Evolutionary conservation across 2,797 vertebrate species (phyloP), one percentile per base, ranked within the genome.

Genomic region (Chaenodraco wilsoni): DNA sequence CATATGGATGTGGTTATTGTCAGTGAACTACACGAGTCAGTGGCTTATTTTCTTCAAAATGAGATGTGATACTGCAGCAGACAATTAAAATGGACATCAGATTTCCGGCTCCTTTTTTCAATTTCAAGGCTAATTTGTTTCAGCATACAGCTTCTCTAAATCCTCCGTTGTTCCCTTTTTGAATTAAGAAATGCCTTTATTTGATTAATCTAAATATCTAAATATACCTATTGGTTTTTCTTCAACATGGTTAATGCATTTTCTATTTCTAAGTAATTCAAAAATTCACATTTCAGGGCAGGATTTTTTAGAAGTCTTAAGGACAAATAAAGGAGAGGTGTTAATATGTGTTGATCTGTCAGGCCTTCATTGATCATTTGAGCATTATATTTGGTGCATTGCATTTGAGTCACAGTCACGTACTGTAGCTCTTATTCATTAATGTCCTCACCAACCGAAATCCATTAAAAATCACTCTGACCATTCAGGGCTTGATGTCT

Each of bases 51-150:
- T 45, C 17, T 17, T 64, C 23, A 45, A 58, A 65, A 43, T 10
- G 27, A n/a, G 15, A 62, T 3, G n/a, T 59, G 75, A 78, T 13
- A 5, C 65, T 65, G 58, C 45, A 27, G 60, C 52, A 57, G 43
- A 75, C 37, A 45, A 31, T n/a, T 46, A 4, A 54, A 61, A 69
- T 5, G 44, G 46, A 69, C 21, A 51, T 66, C 21, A 9, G 44
- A 60, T 55, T 66, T 58, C 12, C 0, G 11, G 11, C 48, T 37
- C 65, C 31, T 40, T 64, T 61, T 72, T 65, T 67, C 40, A 72
- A 83, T 89, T 90, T 84, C 83, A 90, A 40, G 84, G 67, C 65
- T 87, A 72, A 84, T 85, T 87, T 70, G 14, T 65, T 71, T 60
- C 54, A 13, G 11, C 33, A 59, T 65, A 43, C 1, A 16, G 37